phyloP scores from a whole-genome alignment of 2,113 vertebrate species.

The Alces alces region DNA sequence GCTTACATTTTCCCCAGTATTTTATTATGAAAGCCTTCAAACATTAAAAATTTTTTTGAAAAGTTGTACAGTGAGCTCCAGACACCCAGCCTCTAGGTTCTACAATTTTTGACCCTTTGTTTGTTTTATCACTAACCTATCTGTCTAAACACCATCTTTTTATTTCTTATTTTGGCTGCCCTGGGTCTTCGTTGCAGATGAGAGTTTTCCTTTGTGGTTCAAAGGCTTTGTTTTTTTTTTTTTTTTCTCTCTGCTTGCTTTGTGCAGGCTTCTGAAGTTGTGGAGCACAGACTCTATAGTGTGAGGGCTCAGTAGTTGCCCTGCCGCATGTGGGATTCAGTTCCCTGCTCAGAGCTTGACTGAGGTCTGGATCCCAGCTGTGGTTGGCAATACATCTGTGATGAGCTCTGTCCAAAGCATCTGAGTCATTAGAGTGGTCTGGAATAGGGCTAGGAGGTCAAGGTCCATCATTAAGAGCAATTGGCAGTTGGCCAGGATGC shows the following conservation, averaged over 20 bases:
- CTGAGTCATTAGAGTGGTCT: background rate
- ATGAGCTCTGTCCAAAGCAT: background rate
- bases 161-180: background rate
- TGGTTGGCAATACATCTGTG: background rate
- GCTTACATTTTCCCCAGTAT: background rate
- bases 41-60: background rate
- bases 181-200: background rate
- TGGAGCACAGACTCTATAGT: background rate
- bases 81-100: background rate
- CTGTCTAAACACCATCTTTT: background rate
- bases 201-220: background rate
- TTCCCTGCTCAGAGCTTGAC: background rate
- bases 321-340: background rate
- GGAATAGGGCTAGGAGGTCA: background rate
- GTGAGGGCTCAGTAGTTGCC: background rate
- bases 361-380: background rate
- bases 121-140: background rate
- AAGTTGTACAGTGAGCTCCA: background rate
- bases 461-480: background rate
- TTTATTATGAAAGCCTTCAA: background rate
- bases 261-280: background rate
- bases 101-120: background rate
- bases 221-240: background rate
- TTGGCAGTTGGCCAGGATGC: background rate
- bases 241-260: background rate